Percentiles rank a stretch among this genome's conserved stretches.
Evolutionary conservation across 1,140 invertebrate genomes (phyloP).

Genomic region (Ceratoteleas bidentatus): DNA sequence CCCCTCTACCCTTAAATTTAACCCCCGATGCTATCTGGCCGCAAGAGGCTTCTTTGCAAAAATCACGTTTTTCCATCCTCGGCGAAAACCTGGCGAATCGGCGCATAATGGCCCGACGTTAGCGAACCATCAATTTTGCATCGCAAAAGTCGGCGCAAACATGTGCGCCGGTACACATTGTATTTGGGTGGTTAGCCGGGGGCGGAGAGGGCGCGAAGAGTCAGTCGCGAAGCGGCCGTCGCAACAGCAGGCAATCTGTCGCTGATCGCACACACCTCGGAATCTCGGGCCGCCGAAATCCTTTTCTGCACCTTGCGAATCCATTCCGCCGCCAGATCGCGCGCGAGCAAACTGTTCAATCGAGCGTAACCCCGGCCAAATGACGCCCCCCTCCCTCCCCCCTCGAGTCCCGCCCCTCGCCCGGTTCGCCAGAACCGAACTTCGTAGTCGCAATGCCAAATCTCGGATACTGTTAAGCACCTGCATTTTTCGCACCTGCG

Average conservation of each 20-base stretch:
- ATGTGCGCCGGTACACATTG: slow-evolving; percentile 24
- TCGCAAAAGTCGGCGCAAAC: slow-evolving; percentile 5
- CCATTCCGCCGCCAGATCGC: slow-evolving; percentile 27
- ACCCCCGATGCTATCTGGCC: no score
- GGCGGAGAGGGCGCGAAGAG: slow-evolving; percentile 59
- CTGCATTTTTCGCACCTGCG: slow-evolving; percentile 52
- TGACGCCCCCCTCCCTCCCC: slow-evolving; percentile 20
- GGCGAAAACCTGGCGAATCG: background rate
- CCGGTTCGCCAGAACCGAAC: background rate
- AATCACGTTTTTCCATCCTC: background rate
- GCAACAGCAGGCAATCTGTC: slow-evolving; percentile 70
- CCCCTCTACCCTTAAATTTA: no score
- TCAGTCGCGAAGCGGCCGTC: slow-evolving; percentile 70
- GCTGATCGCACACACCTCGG: slow-evolving; percentile 37
- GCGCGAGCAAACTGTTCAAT: slow-evolving; percentile 52
- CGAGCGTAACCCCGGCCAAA: slow-evolving; percentile 45
- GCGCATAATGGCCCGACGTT: slow-evolving; percentile 18
- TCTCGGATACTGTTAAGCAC: slow-evolving; percentile 40
- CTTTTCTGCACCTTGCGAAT: slow-evolving; percentile 55
- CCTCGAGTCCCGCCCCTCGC: background rate
- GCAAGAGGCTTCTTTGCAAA: background rate
- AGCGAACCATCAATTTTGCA: slow-evolving; percentile 26
- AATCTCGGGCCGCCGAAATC: slow-evolving; percentile 56
- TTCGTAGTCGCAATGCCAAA: slow-evolving; percentile 23
- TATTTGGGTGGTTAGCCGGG: slow-evolving; percentile 6